These are phyloP conservation scores for Pagetopsis macropterus DNA, from an alignment of 2,797 vertebrate species.

Conservation along the genomic window DNA sequence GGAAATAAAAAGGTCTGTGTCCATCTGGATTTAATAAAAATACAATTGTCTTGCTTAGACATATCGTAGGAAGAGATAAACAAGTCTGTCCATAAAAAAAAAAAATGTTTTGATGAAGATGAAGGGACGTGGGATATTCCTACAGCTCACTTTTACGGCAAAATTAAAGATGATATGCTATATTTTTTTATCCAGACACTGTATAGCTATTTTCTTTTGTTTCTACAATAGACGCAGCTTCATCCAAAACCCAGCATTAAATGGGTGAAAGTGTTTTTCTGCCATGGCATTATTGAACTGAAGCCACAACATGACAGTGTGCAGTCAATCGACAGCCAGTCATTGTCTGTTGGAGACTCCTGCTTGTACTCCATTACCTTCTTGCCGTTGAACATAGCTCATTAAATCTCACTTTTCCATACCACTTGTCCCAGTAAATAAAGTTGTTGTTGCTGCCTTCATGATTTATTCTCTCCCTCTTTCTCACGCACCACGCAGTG, in stretches of 20 bases:
- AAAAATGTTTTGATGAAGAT: constrained; percentile 46
- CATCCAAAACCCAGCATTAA: constrained; percentile 12
- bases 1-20: constrained; percentile 39
- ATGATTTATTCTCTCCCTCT: constrained; percentile 29
- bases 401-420: constrained; percentile 79
- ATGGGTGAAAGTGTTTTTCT: not conserved
- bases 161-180: constrained; percentile 18
- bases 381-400: constrained; percentile 69
- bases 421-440: constrained; percentile 80
- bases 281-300: no score
- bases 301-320: constrained; percentile 17
- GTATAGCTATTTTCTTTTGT: constrained; percentile 2
- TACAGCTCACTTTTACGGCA: constrained; percentile 40
- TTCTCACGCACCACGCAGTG: constrained; percentile 68
- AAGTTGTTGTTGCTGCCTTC: constrained; percentile 77
- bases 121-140: constrained; percentile 22
- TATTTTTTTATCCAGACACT: constrained; percentile 2
- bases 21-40: constrained; percentile 70
- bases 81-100: constrained; percentile 33
- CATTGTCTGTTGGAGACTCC: constrained; percentile 52
- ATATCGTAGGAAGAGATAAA: constrained; percentile 49
- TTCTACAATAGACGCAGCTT: not conserved
- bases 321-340: constrained; percentile 39
- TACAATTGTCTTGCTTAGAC: constrained; percentile 32
- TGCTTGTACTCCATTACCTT: constrained; percentile 69